These are phyloP conservation scores for Diabrotica balteata DNA, from an alignment of 2,888 invertebrate genomes.

Conservation along the genomic window DNA sequence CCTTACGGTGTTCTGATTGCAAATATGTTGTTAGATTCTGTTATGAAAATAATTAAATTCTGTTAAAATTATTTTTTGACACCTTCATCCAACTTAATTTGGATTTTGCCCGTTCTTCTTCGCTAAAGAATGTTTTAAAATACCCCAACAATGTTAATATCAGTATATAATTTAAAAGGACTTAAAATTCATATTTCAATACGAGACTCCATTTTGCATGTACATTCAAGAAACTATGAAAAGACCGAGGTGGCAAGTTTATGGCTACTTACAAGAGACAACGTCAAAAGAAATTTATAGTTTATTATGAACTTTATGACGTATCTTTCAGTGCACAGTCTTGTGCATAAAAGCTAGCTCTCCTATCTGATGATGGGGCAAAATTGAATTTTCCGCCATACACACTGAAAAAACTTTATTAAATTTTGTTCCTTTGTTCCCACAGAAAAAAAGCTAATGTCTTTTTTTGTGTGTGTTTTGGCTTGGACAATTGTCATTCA, in stretches of 20 bases:
- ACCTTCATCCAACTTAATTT: too few species aligned
- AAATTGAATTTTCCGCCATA: conserved; percentile 20
- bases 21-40: too few species aligned
- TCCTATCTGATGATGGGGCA: conserved; percentile 16
- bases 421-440: not conserved
- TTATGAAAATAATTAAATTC: too few species aligned
- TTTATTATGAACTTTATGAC: conserved; percentile 27
- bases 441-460: too few species aligned
- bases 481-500: too few species aligned
- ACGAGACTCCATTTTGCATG: conserved; percentile 17
- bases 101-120: too few species aligned
- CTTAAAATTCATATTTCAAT: not conserved
- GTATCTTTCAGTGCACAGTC: conserved; percentile 21
- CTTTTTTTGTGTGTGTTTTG: too few species aligned
- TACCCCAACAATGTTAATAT: too few species aligned
- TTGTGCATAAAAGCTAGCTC: conserved; percentile 10
- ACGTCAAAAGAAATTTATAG: conserved; percentile 27
- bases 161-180: not conserved
- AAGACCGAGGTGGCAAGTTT: conserved; percentile 22
- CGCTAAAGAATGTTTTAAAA: too few species aligned
- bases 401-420: conserved; percentile 2
- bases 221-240: conserved; percentile 21
- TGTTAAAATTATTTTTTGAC: too few species aligned
- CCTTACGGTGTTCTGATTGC: too few species aligned
- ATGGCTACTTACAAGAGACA: conserved; percentile 23